A percentile compares a stretch with the other conserved stretches of the same genome.
Evolutionary conservation across 2,888 invertebrate genomes (phyloP).

Genomic region (Drosophila algonquin): DNA sequence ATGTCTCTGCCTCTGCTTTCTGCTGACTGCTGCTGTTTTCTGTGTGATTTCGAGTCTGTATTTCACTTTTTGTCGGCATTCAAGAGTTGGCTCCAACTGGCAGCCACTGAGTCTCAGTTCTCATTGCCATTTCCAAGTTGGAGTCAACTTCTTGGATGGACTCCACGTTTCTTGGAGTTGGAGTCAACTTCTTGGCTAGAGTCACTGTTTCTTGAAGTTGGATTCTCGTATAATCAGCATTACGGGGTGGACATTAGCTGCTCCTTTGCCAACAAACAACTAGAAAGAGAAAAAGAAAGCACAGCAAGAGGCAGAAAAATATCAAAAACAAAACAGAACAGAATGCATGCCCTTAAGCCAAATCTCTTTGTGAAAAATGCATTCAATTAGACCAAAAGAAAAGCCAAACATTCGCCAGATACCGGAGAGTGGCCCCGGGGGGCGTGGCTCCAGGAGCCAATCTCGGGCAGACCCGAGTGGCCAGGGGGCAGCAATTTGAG

Average conservation of each 20-base stretch:
- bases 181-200: background rate
- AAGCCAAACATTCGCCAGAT: background rate
- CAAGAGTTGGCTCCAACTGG: background rate
- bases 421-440: background rate
- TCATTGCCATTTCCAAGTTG: background rate
- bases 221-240: conserved; percentile 65
- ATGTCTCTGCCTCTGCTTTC: background rate
- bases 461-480: too few species aligned
- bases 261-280: background rate
- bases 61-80: background rate
- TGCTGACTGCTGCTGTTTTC: background rate
- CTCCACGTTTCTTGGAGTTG: background rate
- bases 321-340: background rate
- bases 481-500: conserved; percentile 1
- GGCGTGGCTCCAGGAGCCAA: conserved; percentile 3
- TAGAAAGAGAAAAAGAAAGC: conserved; percentile 12
- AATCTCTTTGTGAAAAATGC: conserved; percentile 17
- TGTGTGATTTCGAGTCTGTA: conserved; percentile 2
- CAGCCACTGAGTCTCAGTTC: background rate
- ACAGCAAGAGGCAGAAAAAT: conserved; percentile 8
- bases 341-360: too few species aligned
- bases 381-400: conserved; percentile 37
- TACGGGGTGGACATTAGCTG: conserved; percentile 66
- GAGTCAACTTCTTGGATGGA: background rate
- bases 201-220: background rate